Evolutionary conservation across 2,888 invertebrate species (phyloP).

Genomic region (Caenorhabditis auriculariae): DNA sequence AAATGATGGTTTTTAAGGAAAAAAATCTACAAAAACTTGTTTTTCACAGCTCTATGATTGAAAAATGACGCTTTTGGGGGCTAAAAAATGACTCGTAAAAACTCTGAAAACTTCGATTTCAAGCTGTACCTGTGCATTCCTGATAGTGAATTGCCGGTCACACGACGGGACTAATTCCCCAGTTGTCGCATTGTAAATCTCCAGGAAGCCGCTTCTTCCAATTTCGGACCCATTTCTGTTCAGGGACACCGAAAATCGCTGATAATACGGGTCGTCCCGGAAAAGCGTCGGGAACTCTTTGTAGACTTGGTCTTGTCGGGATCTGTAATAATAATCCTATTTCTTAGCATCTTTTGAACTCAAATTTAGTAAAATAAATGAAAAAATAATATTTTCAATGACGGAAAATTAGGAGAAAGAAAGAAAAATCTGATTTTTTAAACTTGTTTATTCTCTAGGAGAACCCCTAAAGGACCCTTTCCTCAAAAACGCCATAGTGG

Average conservation of each 20-base stretch:
- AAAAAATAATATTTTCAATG: too few species aligned
- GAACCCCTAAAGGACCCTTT: too few species aligned
- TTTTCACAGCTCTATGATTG: too few species aligned
- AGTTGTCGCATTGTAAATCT: conserved; percentile 87
- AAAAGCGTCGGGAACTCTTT: conserved; percentile 56
- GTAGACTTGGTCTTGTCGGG: conserved; percentile 50
- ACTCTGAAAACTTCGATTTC: too few species aligned
- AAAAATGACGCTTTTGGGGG: too few species aligned
- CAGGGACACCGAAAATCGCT: conserved; percentile 48
- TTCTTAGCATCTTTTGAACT: background rate
- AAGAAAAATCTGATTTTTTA: too few species aligned
- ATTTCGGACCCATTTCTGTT: conserved; percentile 40
- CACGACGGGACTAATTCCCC: conserved; percentile 95
- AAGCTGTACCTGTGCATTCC: conserved; percentile 74
- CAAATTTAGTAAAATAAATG: background rate
- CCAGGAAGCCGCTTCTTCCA: conserved; percentile 52
- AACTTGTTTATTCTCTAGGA: too few species aligned
- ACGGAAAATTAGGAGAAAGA: too few species aligned
- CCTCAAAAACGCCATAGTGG: too few species aligned
- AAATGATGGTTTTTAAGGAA: too few species aligned
- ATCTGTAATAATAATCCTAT: conserved; percentile 13
- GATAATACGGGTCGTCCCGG: conserved; percentile 60
- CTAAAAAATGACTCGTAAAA: too few species aligned
- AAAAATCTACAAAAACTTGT: too few species aligned
- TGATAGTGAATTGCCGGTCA: conserved; percentile 88